phyloP scores from a whole-genome alignment of 2,888 invertebrate genomes.

The Tetragnatha montana region DNA sequence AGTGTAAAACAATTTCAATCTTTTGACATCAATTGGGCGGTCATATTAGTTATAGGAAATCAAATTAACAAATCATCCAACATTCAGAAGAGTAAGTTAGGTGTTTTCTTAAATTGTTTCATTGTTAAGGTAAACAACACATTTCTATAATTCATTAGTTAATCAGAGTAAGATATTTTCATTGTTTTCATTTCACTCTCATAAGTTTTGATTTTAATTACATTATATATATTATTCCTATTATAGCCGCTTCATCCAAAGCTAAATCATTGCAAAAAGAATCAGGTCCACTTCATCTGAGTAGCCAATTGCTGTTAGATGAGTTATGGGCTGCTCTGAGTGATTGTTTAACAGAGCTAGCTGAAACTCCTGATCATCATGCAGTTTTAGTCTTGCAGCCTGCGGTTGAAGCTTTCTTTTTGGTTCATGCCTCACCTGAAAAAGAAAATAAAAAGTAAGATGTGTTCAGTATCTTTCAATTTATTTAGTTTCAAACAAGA shows the following conservation, averaged over 20 bases:
- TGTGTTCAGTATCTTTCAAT: background rate
- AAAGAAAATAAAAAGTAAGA: constrained; percentile 69
- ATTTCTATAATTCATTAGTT: too few relatives aligned
- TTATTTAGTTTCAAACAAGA: background rate
- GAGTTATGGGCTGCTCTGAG: constrained; percentile 87
- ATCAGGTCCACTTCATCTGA: constrained; percentile 77
- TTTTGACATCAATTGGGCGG: too few relatives aligned
- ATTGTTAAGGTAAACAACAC: too few relatives aligned
- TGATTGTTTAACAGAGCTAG: constrained; percentile 85
- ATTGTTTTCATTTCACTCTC: too few relatives aligned
- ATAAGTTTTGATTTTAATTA: too few relatives aligned
- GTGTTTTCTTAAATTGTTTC: too few relatives aligned
- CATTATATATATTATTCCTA: background rate
- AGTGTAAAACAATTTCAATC: too few relatives aligned
- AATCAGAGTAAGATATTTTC: too few relatives aligned
- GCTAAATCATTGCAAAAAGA: constrained; percentile 1
- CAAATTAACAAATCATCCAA: too few relatives aligned
- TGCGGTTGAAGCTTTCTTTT: constrained; percentile 92
- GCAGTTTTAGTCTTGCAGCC: constrained; percentile 90
- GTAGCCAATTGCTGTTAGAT: constrained; percentile 84
- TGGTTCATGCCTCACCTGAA: constrained; percentile 84
- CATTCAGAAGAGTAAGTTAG: too few relatives aligned
- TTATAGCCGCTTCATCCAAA: constrained; percentile 12
- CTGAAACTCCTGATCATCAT: constrained; percentile 89
- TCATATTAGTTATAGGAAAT: too few relatives aligned